Evolutionary conservation across 2,113 vertebrate genomes (phyloP).

Genomic region (Falco punctatus): DNA sequence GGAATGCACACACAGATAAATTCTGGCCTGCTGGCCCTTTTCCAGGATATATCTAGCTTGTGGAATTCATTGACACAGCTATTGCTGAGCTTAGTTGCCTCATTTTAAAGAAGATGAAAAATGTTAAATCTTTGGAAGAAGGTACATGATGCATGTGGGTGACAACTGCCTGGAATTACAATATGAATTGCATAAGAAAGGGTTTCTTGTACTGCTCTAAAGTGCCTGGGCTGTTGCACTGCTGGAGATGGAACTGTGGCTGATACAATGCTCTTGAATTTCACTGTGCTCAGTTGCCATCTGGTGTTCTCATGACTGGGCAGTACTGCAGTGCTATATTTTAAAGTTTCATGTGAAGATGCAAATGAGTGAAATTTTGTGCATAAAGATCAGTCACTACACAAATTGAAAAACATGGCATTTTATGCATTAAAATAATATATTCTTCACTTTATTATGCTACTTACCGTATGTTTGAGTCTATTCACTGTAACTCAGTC

Average conservation of each 20-base stretch:
- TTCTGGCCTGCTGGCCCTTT: neutral
- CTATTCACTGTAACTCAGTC: neutral
- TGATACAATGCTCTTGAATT: neutral
- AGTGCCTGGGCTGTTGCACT: neutral
- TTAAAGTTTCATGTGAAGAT: neutral
- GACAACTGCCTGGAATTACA: neutral
- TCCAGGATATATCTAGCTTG: neutral
- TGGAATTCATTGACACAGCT: neutral
- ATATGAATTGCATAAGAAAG: accelerated
- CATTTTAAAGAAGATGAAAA: neutral
- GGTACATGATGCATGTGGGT: accelerated
- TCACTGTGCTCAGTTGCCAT: neutral
- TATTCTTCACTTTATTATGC: neutral
- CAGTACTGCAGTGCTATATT: neutral
- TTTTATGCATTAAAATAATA: neutral
- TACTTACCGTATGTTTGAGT: neutral
- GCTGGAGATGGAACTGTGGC: neutral
- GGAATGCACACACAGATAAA: neutral
- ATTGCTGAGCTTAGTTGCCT: neutral
- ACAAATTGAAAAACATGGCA: neutral
- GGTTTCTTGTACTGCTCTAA: neutral
- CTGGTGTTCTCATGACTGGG: neutral
- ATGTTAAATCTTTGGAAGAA: neutral
- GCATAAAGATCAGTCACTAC: neutral
- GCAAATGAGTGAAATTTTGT: neutral